Conservation (phyloP, 2,113 vertebrate genomes). For the Pavo muticus region DNA sequence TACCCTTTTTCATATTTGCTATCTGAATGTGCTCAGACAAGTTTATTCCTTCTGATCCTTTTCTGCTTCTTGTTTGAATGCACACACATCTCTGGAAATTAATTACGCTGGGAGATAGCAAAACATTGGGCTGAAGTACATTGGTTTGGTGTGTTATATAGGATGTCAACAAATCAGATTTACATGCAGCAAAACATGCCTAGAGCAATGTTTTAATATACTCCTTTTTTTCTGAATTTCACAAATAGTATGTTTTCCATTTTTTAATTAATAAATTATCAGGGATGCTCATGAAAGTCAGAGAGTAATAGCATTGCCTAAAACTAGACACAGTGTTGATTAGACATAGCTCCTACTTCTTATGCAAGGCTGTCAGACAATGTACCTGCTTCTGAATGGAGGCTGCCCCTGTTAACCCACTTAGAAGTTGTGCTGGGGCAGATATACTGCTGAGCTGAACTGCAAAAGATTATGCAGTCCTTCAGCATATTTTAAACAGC, state of each 20-base stretch:
- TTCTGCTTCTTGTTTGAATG: slow-evolving; percentile 58
- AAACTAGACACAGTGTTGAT: slow-evolving; percentile 29
- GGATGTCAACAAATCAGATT: slow-evolving; percentile 68
- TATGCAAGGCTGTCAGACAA: not conserved
- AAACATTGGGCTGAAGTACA: slow-evolving; percentile 26
- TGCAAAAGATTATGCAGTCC: not conserved
- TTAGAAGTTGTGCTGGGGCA: not conserved
- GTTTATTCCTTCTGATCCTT: slow-evolving; percentile 35
- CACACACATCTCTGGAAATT: slow-evolving; percentile 40
- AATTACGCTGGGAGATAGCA: slow-evolving; percentile 51
- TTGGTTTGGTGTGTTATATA: slow-evolving; percentile 5
- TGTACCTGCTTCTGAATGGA: not conserved
- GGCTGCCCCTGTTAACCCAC: not conserved
- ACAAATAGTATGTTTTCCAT: slow-evolving; percentile 57
- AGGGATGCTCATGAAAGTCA: slow-evolving; percentile 60
- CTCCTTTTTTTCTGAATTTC: slow-evolving; percentile 59
- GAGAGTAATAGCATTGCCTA: slow-evolving; percentile 59
- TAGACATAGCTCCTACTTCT: slow-evolving; percentile 21
- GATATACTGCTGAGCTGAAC: not conserved
- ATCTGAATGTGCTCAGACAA: not conserved
- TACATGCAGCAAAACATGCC: slow-evolving; percentile 49
- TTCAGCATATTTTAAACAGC: not conserved
- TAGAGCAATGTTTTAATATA: slow-evolving; percentile 63
- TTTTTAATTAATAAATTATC: slow-evolving; percentile 74
- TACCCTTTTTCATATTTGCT: not conserved